Conservation (phyloP, 2,888 invertebrate genomes). For the Panzeria rudis region DNA sequence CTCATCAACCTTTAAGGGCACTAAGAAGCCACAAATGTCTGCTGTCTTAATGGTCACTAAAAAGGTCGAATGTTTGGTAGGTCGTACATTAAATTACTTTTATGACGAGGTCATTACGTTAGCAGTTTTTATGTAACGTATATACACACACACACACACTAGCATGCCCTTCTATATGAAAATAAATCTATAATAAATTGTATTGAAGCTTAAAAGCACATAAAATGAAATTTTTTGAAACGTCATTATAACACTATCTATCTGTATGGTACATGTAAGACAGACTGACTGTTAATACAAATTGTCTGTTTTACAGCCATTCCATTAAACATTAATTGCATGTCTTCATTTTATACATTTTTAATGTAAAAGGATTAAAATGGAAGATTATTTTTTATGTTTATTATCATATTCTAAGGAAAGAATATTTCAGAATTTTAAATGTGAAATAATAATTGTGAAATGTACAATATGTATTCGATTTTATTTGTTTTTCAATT, state of each 20-base stretch:
- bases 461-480: no score
- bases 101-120: conserved; percentile 67
- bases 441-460: background rate
- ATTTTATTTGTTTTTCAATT: no score
- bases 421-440: background rate
- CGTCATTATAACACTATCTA: conserved; percentile 39
- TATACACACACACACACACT: conserved; percentile 11
- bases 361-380: conserved; percentile 20
- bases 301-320: conserved; percentile 9
- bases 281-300: background rate
- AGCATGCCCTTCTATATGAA: conserved; percentile 26
- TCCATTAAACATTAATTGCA: conserved; percentile 54
- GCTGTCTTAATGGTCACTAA: conserved; percentile 53
- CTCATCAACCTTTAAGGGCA: conserved; percentile 1
- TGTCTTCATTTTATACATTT: conserved; percentile 14
- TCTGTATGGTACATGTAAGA: conserved; percentile 10
- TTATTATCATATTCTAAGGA: conserved; percentile 13
- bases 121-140: background rate
- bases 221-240: conserved; percentile 65
- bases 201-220: conserved; percentile 61
- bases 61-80: conserved; percentile 47
- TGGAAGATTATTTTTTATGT: conserved; percentile 41
- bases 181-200: conserved; percentile 41
- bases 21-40: conserved; percentile 41
- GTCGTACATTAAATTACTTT: conserved; percentile 65